Percentiles rank a stretch among this genome's conserved stretches.
These are phyloP conservation scores for Dicerorhinus sumatrensis DNA, from an alignment of 2,113 vertebrate species.

Conservation along the genomic window DNA sequence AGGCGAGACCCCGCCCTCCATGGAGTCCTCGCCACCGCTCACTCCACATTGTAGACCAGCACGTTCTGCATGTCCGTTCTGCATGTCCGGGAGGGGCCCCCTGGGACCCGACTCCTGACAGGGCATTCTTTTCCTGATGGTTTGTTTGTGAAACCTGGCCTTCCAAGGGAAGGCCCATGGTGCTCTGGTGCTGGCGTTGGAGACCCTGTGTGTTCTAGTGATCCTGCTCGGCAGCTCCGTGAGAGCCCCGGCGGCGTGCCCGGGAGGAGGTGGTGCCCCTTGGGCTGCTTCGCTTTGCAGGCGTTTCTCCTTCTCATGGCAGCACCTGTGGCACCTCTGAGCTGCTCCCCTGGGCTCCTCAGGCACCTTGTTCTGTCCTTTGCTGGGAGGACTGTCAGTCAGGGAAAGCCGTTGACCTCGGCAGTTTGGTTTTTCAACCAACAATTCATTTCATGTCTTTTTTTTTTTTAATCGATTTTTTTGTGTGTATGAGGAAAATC, in stretches of 20 bases:
- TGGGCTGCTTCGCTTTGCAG: no score
- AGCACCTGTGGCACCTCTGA: no score
- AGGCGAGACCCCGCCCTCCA: background rate
- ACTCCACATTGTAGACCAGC: background rate
- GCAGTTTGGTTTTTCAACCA: background rate
- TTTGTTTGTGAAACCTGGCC: background rate
- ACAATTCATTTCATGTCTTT: no score
- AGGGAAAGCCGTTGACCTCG: background rate
- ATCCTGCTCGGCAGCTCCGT: background rate
- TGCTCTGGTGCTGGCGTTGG: background rate
- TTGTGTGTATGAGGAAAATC: no score
- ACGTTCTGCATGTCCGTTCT: background rate
- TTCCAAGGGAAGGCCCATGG: background rate
- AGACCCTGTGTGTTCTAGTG: background rate
- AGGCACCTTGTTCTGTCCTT: background rate
- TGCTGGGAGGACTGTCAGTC: accelerated
- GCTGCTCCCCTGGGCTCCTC: background rate
- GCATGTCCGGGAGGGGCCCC: background rate
- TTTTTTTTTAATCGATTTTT: background rate
- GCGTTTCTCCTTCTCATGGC: no score
- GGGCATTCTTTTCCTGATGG: background rate
- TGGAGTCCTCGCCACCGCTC: accelerated
- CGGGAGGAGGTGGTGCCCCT: background rate
- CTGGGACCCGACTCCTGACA: background rate
- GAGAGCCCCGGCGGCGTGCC: background rate